Evolutionary conservation across 2,113 vertebrate species (phyloP).

Genomic region (Trichomycterus rosablanca): DNA sequence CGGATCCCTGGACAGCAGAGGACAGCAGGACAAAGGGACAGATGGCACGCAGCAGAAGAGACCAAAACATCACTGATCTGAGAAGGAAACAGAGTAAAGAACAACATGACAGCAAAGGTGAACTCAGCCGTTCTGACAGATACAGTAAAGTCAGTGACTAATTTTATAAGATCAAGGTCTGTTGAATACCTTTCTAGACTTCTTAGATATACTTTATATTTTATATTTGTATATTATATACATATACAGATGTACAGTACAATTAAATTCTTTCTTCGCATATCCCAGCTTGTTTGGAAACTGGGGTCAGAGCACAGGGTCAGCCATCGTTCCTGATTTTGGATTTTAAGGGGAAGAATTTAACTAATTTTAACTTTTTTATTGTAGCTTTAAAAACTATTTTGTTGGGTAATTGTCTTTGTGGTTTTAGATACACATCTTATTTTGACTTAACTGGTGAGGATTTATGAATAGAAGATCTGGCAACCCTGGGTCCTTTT

Average conservation of each 20-base stretch:
- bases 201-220: too few species aligned
- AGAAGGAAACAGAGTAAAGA: slow-evolving; percentile 6
- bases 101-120: neutral
- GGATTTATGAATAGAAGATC: slow-evolving; percentile 12
- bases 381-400: too few species aligned
- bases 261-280: too few species aligned
- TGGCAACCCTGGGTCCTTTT: slow-evolving; percentile 36
- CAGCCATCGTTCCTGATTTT: too few species aligned
- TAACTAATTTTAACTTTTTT: too few species aligned
- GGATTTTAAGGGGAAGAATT: too few species aligned
- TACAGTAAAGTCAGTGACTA: neutral
- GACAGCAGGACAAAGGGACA: slow-evolving; percentile 54
- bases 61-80: slow-evolving; percentile 52
- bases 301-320: too few species aligned
- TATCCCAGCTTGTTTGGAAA: too few species aligned
- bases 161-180: neutral
- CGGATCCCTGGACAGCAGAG: slow-evolving; percentile 47
- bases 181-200: neutral
- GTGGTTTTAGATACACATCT: slow-evolving; percentile 11
- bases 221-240: too few species aligned
- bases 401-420: too few species aligned
- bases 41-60: slow-evolving; percentile 57
- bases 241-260: too few species aligned
- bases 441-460: slow-evolving; percentile 1
- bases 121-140: neutral